Evolutionary conservation across 2,888 invertebrate genomes (phyloP).

Genomic region (Drosophila siamana): DNA sequence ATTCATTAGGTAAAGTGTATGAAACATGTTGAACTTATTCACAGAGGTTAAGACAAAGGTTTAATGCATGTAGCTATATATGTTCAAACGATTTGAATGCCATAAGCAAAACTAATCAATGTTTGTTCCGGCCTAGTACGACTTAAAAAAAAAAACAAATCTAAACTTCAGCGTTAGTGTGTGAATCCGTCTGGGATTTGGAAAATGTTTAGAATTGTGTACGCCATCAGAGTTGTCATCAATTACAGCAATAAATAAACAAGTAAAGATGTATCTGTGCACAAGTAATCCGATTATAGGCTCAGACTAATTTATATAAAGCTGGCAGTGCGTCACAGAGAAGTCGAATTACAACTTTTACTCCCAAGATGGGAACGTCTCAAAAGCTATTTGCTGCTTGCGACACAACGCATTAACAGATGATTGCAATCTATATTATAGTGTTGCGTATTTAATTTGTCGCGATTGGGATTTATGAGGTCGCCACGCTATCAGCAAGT

Average conservation of each 20-base stretch:
- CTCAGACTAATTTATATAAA: constrained; percentile 1
- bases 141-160: too few relatives aligned
- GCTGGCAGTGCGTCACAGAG: background rate
- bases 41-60: too few relatives aligned
- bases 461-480: constrained; percentile 1
- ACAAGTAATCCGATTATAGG: constrained; percentile 7
- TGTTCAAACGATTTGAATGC: too few relatives aligned
- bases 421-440: background rate
- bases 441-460: background rate
- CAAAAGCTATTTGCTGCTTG: constrained; percentile 19
- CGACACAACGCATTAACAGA: background rate
- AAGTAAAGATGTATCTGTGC: background rate
- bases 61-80: too few relatives aligned
- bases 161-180: too few relatives aligned
- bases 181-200: background rate
- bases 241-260: background rate
- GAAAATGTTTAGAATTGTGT: background rate
- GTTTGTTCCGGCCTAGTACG: too few relatives aligned
- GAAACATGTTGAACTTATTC: too few relatives aligned
- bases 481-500: background rate
- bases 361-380: constrained; percentile 7
- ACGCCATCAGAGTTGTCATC: background rate
- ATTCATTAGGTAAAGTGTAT: too few relatives aligned
- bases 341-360: constrained; percentile 21
- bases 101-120: too few relatives aligned